These are phyloP conservation scores for Bubo scandiacus DNA, from an alignment of 2,113 vertebrate genomes.

Conservation along the genomic window DNA sequence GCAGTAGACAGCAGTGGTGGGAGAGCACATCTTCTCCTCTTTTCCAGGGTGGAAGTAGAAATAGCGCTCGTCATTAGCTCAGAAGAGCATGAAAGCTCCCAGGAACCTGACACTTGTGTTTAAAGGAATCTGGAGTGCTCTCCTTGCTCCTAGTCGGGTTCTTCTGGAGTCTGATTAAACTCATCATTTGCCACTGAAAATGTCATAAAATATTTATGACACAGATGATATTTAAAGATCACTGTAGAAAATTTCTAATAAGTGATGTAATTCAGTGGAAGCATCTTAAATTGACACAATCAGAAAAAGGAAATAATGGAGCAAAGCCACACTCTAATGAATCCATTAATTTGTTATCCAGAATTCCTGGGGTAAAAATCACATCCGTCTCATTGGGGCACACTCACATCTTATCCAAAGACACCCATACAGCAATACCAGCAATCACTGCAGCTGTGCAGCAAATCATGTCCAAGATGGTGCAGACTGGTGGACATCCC, in stretches of 20 bases:
- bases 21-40: background rate
- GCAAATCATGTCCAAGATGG: fast-evolving
- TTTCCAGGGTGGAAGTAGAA: background rate
- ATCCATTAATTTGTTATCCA: background rate
- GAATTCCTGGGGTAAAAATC: background rate
- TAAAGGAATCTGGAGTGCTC: background rate
- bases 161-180: constrained; percentile 4
- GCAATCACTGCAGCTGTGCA: background rate
- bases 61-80: background rate
- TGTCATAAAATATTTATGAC: constrained; percentile 48
- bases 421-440: background rate
- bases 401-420: background rate
- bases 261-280: background rate
- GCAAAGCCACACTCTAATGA: background rate
- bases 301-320: background rate
- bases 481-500: fast-evolving
- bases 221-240: constrained; percentile 42
- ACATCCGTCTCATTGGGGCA: background rate
- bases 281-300: background rate
- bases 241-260: constrained; percentile 24
- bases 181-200: constrained; percentile 27
- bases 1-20: fast-evolving
- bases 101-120: background rate
- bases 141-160: background rate
- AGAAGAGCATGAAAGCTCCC: background rate